These are phyloP conservation scores for Pogonus chalceus DNA, from an alignment of 1,140 invertebrate genomes.

Conservation along the genomic window DNA sequence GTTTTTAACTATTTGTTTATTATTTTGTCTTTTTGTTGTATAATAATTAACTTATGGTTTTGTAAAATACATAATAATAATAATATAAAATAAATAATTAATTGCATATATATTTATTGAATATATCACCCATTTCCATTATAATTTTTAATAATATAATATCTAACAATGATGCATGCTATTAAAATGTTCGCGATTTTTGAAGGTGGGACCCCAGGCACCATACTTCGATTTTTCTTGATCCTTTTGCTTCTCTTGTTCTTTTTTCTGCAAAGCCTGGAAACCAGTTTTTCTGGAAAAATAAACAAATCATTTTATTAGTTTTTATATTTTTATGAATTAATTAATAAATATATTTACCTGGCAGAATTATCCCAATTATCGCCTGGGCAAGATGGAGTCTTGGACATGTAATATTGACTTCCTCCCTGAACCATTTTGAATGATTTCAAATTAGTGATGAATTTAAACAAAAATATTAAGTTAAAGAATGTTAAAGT, in stretches of 20 bases:
- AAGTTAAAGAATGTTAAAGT: not conserved
- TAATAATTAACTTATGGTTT: not conserved
- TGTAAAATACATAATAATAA: not conserved
- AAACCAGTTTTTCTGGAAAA: conserved; percentile 38
- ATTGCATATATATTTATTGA: not conserved
- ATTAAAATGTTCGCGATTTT: conserved; percentile 58
- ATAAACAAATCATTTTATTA: conserved; percentile 7
- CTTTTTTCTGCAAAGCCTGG: conserved; percentile 24
- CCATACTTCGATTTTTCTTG: conserved; percentile 45
- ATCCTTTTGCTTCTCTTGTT: conserved; percentile 25
- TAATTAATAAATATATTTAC: not conserved
- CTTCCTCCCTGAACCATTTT: conserved; percentile 24
- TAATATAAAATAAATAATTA: not conserved
- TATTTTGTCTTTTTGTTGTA: not conserved
- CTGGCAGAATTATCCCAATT: conserved; percentile 6
- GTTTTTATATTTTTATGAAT: conserved; percentile 14
- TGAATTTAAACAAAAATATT: not conserved
- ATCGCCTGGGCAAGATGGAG: conserved; percentile 30
- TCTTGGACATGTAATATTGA: conserved; percentile 22
- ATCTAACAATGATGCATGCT: conserved; percentile 55
- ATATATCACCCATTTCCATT: conserved; percentile 2
- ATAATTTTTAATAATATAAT: conserved; percentile 9
- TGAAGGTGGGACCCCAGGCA: conserved; percentile 58
- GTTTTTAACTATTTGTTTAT: not conserved
- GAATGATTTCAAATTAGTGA: conserved; percentile 11